Evolutionary conservation across 2,797 vertebrate genomes (phyloP).

Genomic region (Molossus alvarezi): DNA sequence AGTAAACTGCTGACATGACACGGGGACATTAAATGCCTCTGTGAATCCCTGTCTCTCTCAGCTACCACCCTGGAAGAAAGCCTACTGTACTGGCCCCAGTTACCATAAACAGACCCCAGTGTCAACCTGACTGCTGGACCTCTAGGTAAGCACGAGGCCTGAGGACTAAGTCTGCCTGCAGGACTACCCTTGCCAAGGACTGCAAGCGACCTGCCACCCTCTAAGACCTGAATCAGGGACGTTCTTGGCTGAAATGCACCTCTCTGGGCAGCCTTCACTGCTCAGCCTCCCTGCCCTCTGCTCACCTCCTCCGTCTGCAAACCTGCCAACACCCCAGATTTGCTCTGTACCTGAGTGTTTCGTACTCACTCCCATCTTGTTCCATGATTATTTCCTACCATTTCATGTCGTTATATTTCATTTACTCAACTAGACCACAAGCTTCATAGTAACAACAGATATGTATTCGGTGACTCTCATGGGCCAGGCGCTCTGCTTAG

Average conservation of each 20-base stretch:
- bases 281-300: neutral
- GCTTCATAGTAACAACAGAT: neutral
- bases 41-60: constrained; percentile 11
- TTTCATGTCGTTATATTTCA: neutral
- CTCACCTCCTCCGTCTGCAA: neutral
- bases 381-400: neutral
- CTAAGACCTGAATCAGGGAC: neutral
- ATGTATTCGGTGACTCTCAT: neutral
- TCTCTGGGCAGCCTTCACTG: neutral
- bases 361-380: neutral
- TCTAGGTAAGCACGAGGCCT: neutral
- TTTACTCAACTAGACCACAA: neutral
- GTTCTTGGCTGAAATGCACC: neutral
- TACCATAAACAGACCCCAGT: neutral
- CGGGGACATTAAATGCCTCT: neutral
- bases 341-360: neutral
- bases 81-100: neutral
- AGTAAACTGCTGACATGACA: neutral
- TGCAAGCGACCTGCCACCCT: neutral
- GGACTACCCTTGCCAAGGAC: neutral
- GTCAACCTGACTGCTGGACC: neutral
- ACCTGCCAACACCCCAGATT: neutral
- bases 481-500: neutral
- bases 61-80: constrained; percentile 8
- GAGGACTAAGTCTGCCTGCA: neutral